Conservation (phyloP, 2,113 vertebrate genomes). For the Prinia subflava region DNA sequence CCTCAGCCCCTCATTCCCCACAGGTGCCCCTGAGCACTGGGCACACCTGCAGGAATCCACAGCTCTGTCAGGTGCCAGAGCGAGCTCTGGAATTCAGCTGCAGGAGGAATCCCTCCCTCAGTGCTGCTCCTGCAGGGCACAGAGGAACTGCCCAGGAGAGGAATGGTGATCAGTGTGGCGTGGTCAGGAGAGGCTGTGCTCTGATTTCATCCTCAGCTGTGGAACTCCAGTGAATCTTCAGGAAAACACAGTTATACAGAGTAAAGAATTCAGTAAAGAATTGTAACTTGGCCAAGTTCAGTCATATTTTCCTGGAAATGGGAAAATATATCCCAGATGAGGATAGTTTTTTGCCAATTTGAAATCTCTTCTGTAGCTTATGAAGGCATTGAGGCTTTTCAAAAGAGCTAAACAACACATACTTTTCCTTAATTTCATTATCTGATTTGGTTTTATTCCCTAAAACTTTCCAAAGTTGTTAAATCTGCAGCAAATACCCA, state of each 20-base stretch:
- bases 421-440: not conserved
- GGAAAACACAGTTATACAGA: not conserved
- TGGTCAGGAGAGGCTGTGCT: not conserved
- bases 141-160: not conserved
- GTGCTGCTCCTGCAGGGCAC: not conserved
- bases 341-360: not conserved
- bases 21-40: not conserved
- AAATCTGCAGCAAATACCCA: not conserved
- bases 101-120: not conserved
- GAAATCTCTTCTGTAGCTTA: not conserved
- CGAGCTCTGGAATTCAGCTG: not conserved
- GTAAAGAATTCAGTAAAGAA: not conserved
- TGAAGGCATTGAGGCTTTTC: not conserved
- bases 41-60: not conserved
- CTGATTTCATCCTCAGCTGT: not conserved
- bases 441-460: not conserved
- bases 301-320: not conserved
- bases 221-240: not conserved
- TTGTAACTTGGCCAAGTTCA: not conserved
- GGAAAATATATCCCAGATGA: not conserved
- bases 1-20: not conserved
- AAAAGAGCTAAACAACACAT: not conserved
- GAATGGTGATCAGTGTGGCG: fast-evolving
- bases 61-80: not conserved
- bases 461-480: not conserved